phyloP scores from a whole-genome alignment of 2,888 invertebrate genomes.

The Drosophila rellima region DNA sequence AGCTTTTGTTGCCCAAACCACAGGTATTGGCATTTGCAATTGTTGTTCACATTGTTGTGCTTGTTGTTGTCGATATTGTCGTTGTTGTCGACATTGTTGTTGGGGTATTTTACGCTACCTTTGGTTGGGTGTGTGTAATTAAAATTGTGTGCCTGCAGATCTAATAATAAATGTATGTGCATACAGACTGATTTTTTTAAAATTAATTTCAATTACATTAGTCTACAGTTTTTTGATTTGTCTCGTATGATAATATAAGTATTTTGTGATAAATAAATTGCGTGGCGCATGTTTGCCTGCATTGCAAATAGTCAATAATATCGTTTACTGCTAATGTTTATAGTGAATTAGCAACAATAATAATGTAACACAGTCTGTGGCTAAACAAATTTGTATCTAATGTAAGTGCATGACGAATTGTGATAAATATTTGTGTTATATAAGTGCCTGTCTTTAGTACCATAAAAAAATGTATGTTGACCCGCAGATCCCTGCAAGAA shows the following conservation, averaged over 20 bases:
- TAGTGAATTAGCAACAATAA: conserved; percentile 50
- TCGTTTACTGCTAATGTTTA: conserved; percentile 26
- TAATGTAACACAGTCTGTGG: conserved; percentile 51
- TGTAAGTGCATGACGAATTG: conserved; percentile 70
- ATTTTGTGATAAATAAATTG: conserved; percentile 24
- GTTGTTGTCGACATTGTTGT: conserved; percentile 14
- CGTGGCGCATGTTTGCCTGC: conserved; percentile 66
- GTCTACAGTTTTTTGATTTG: conserved; percentile 20
- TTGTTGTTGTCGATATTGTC: conserved; percentile 12
- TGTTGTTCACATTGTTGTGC: conserved; percentile 26
- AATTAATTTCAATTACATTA: conserved; percentile 56
- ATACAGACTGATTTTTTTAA: conserved; percentile 45
- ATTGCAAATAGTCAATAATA: conserved; percentile 27
- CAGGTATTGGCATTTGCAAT: conserved; percentile 40
- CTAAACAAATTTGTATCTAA: conserved; percentile 33
- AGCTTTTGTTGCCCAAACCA: conserved; percentile 63
- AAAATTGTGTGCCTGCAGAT: conserved; percentile 64
- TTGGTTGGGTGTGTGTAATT: conserved; percentile 71
- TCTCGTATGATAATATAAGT: conserved; percentile 6
- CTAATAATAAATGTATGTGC: conserved; percentile 62
- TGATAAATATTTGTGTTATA: conserved; percentile 35
- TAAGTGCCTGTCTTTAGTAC: conserved; percentile 37
- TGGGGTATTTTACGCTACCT: conserved; percentile 40
- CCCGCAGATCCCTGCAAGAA: conserved; percentile 61
- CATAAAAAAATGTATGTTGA: conserved; percentile 21